phyloP scores from a whole-genome alignment of 2,888 invertebrate species.

The Magallana nippona region DNA sequence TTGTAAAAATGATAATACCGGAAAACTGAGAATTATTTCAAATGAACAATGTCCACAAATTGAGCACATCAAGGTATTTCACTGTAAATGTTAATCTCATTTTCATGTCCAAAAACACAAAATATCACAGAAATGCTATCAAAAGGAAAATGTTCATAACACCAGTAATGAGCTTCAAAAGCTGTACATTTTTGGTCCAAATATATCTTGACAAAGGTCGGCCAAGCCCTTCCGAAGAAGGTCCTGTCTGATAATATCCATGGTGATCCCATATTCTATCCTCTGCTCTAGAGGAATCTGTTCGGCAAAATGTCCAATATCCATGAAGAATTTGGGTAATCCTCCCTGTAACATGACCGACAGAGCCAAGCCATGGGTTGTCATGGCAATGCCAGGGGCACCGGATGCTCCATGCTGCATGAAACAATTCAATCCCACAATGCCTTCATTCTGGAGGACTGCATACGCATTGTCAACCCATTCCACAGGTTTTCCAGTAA shows the following conservation, averaged over 20 bases:
- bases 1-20: too few relatives aligned
- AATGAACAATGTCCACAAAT: too few relatives aligned
- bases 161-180: neutral
- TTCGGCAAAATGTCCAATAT: neutral
- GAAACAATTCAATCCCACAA: constrained; percentile 6
- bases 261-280: constrained; percentile 34
- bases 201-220: constrained; percentile 27
- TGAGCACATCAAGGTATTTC: too few relatives aligned
- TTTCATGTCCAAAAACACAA: too few relatives aligned
- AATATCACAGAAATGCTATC: too few relatives aligned
- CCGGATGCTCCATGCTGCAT: constrained; percentile 36
- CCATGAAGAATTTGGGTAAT: constrained; percentile 29
- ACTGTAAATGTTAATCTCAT: too few relatives aligned
- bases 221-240: neutral
- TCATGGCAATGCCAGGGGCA: constrained; percentile 31
- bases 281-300: constrained; percentile 34
- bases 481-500: constrained; percentile 19
- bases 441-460: neutral
- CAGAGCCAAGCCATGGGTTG: constrained; percentile 12
- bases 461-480: constrained; percentile 27
- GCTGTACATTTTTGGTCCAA: neutral
- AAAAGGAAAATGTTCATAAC: too few relatives aligned
- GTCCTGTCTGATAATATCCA: constrained; percentile 23
- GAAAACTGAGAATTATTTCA: too few relatives aligned
- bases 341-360: constrained; percentile 37